These are phyloP conservation scores for Gephyroberyx darwinii DNA, from an alignment of 2,797 vertebrate genomes.

Conservation along the genomic window DNA sequence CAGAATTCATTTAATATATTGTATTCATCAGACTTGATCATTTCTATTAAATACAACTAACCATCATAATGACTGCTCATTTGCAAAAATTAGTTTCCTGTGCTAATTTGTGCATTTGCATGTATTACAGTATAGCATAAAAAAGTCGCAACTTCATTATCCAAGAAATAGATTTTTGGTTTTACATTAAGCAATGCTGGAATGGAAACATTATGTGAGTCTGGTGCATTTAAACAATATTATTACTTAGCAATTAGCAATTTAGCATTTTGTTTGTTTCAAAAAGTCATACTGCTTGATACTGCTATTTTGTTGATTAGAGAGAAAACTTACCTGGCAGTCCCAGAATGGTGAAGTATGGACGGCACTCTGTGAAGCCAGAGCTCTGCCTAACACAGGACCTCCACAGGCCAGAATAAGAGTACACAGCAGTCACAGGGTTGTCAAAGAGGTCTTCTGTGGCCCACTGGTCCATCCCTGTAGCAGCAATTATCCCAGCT, in stretches of 20 bases:
- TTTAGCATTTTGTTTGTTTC: too few relatives aligned
- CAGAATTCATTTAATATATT: neutral
- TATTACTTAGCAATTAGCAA: too few relatives aligned
- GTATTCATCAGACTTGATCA: neutral
- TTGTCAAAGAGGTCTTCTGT: constrained; percentile 89
- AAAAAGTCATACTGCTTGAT: too few relatives aligned
- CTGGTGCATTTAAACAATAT: neutral
- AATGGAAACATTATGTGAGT: neutral
- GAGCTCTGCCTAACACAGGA: constrained; percentile 88
- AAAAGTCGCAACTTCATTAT: too few relatives aligned
- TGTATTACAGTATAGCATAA: too few relatives aligned
- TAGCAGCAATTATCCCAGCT: constrained; percentile 82
- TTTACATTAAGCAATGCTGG: neutral
- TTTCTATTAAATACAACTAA: neutral
- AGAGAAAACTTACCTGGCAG: constrained; percentile 84
- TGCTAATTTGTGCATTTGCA: too few relatives aligned
- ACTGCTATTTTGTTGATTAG: neutral
- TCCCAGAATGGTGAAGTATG: constrained; percentile 91
- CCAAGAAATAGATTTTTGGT: neutral
- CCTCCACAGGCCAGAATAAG: constrained; percentile 90
- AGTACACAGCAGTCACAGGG: constrained; percentile 85
- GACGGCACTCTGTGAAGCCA: constrained; percentile 89
- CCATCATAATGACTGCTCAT: neutral
- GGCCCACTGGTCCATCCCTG: constrained; percentile 91
- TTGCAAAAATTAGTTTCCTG: neutral